Evolutionary conservation across 2,113 vertebrate genomes (phyloP).

Genomic region (Chloroceryle aenea): DNA sequence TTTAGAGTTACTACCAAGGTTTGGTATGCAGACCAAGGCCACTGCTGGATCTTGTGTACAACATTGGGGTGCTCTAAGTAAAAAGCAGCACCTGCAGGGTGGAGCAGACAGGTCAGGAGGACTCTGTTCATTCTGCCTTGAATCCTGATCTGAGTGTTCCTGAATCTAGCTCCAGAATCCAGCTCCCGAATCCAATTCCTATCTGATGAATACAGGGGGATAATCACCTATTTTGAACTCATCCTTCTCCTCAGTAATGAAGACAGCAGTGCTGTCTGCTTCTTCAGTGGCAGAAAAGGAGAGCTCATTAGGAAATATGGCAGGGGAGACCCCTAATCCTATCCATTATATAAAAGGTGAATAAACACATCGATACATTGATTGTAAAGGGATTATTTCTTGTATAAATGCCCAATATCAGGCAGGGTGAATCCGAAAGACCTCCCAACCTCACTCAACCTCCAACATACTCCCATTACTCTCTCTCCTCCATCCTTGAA

Average conservation of each 20-base stretch:
- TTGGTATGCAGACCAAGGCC: too few species aligned
- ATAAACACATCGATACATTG: not conserved
- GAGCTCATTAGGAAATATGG: not conserved
- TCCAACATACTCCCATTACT: not conserved
- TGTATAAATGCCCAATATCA: not conserved
- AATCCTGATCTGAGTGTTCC: too few species aligned
- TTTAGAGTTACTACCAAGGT: too few species aligned
- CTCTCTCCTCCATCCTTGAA: not conserved
- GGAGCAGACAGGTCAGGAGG: too few species aligned
- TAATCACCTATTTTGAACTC: not conserved
- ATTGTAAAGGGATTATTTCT: not conserved
- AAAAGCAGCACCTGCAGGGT: too few species aligned
- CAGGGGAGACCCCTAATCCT: not conserved
- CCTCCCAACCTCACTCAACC: not conserved
- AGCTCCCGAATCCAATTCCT: too few species aligned
- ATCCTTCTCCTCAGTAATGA: not conserved
- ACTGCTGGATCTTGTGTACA: too few species aligned
- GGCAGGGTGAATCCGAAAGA: not conserved
- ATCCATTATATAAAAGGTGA: not conserved
- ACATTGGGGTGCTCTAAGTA: too few species aligned
- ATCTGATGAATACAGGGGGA: not conserved
- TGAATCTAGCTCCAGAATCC: too few species aligned
- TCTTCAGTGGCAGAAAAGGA: not conserved
- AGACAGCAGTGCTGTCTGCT: accelerated
- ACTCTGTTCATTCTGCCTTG: too few species aligned